Evolutionary conservation across 2,888 invertebrate genomes (phyloP), one percentile per base, ranked within the genome.

Genomic region (Tipula helvola): DNA sequence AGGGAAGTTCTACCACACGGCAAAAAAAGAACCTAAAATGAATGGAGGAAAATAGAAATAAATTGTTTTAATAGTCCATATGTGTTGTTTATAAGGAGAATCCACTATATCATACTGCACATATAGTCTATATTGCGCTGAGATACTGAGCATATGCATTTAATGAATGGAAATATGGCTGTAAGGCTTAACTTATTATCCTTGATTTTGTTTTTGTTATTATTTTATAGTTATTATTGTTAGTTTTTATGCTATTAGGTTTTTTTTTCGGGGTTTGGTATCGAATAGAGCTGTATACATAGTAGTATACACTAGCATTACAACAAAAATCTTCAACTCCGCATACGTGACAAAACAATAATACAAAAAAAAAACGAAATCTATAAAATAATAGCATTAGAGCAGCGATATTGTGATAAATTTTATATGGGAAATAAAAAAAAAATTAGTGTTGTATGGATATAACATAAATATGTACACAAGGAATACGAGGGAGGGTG

Each of bases 331-430:
- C 71, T 71, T 71, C 52, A 7, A 16, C 52, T 52, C 52, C 52
- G 13, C 13, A 71, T 71, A 71, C 71, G 71, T 71, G 71, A 71
- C 71, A 71, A 28, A 71, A 71, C 71, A 18, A 71, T 57, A 57
- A 57, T 16, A 71, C n/a, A 71, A 28, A 52, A 71, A 71, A 18
- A 28, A 71, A 28, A 4, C 71, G 18, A 71, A 28, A 28, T 71
- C 18, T 71, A 71, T 71, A 71, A 71, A 71, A 71, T 71, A 71
- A 71, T 71, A 71, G 71, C 71, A 71, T 71, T 71, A 71, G 71
- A 71, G 71, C 71, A 71, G 71, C 71, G 71, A 71, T 71, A 71
- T 71, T 71, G 71, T 71, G 71, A 71, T 71, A 71, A 71, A 71
- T 71, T 71, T 71, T 71, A 71, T 71, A 71, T 28, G 71, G 71